Evolutionary conservation across 2,888 invertebrate genomes (phyloP).

Genomic region (Gymnoscelis rufifasciata): DNA sequence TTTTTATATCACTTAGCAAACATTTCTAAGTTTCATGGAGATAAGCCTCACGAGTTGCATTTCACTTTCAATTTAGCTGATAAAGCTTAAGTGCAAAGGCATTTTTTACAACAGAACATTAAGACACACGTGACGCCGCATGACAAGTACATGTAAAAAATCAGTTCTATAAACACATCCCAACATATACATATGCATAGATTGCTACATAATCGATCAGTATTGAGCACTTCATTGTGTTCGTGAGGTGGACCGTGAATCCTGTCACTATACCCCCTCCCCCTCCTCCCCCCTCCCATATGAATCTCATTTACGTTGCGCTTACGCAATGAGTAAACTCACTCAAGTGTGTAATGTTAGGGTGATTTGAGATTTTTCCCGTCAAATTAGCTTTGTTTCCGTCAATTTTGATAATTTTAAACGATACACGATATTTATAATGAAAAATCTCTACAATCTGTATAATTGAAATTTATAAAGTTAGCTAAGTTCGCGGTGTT

Average conservation of each 20-base stretch:
- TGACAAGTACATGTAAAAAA: conserved; percentile 6
- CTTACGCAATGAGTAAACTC: conserved; percentile 72
- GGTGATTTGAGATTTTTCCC: conserved; percentile 28
- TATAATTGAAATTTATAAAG: no score
- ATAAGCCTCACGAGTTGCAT: no score
- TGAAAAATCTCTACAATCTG: no score
- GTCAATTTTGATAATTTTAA: neutral
- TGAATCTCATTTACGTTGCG: conserved; percentile 72
- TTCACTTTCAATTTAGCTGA: no score
- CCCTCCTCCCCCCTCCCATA: conserved; percentile 48
- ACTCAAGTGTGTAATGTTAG: conserved; percentile 62
- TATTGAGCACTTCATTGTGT: conserved; percentile 75
- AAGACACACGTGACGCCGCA: neutral
- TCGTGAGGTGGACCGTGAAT: conserved; percentile 75
- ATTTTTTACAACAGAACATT: no score
- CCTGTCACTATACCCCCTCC: conserved; percentile 64
- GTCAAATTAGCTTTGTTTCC: conserved; percentile 13
- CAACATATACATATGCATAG: conserved; percentile 36
- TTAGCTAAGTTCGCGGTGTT: no score
- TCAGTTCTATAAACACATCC: conserved; percentile 14
- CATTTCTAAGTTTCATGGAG: no score
- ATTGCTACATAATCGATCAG: conserved; percentile 73
- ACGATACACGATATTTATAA: no score
- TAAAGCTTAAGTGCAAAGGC: no score
- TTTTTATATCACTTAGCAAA: no score